These are phyloP conservation scores for Paedocypris micromegethes DNA, from an alignment of 2,797 vertebrate genomes.

Conservation along the genomic window DNA sequence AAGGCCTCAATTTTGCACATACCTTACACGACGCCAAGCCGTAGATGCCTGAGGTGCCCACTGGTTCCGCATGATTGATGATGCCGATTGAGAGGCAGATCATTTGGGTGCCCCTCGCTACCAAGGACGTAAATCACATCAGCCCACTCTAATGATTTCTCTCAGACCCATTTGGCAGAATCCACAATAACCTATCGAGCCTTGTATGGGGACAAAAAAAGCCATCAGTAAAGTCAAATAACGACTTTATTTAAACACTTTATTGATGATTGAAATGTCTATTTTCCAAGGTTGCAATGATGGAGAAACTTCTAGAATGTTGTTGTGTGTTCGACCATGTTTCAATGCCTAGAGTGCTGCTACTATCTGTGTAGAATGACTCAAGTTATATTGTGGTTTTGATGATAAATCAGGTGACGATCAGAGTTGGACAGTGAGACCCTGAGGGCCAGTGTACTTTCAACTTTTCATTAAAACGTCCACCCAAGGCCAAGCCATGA, in stretches of 20 bases:
- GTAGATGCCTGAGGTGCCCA: constrained; percentile 66
- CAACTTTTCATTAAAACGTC: constrained; percentile 80
- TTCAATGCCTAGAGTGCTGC: constrained; percentile 43
- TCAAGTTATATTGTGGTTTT: not conserved
- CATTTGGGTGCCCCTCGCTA: constrained; percentile 76
- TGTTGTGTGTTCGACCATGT: constrained; percentile 19
- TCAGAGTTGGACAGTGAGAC: constrained; percentile 50
- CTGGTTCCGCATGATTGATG: constrained; percentile 78
- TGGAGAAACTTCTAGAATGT: constrained; percentile 30
- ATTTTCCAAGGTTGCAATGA: constrained; percentile 43
- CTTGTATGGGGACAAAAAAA: constrained; percentile 50
- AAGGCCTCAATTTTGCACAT: constrained; percentile 17
- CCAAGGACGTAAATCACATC: constrained; percentile 78
- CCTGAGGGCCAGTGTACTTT: constrained; percentile 75
- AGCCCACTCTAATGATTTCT: constrained; percentile 74
- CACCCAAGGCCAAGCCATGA: constrained; percentile 77
- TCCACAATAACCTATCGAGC: constrained; percentile 61
- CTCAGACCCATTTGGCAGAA: constrained; percentile 68
- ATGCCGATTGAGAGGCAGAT: constrained; percentile 69
- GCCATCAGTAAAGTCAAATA: constrained; percentile 64
- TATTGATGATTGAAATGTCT: constrained; percentile 54
- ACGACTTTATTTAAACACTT: constrained; percentile 61
- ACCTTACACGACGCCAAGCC: constrained; percentile 55
- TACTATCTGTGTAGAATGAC: constrained; percentile 61
- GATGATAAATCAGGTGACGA: constrained; percentile 27